These are phyloP conservation scores for Tor tambroides DNA, from an alignment of 2,113 vertebrate species.

Conservation along the genomic window DNA sequence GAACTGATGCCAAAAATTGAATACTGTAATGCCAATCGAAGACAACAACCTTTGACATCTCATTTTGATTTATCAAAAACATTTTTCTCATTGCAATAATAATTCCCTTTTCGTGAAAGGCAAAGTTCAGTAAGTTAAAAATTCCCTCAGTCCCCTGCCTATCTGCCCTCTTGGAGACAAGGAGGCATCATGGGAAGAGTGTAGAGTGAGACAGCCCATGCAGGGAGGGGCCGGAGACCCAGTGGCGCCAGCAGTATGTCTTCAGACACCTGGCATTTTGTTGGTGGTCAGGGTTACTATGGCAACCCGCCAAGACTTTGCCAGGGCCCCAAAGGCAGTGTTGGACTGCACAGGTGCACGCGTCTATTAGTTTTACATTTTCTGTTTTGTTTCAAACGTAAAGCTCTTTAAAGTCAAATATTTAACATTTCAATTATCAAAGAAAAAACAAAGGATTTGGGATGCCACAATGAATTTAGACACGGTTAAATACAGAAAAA, in stretches of 20 bases:
- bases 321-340: slow-evolving; percentile 39
- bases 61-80: background rate
- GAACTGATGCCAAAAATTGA: background rate
- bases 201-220: slow-evolving; percentile 40
- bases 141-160: slow-evolving; percentile 12
- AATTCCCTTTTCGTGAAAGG: background rate
- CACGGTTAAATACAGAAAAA: background rate
- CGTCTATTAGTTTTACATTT: background rate
- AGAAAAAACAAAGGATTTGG: background rate
- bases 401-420: background rate
- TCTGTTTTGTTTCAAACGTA: background rate
- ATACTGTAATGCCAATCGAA: background rate
- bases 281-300: slow-evolving; percentile 60
- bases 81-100: background rate
- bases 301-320: slow-evolving; percentile 54
- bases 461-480: background rate
- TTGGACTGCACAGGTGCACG: slow-evolving; percentile 42
- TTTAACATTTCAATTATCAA: background rate
- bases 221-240: slow-evolving; percentile 48
- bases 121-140: slow-evolving; percentile 9
- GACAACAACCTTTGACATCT: background rate
- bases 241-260: slow-evolving; percentile 50
- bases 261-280: slow-evolving; percentile 63
- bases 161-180: slow-evolving; percentile 14
- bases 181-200: slow-evolving; percentile 19